A percentile compares a stretch with the other conserved stretches of the same genome.
Evolutionary conservation across 2,888 invertebrate species (phyloP).

Genomic region (Erebia ligea): DNA sequence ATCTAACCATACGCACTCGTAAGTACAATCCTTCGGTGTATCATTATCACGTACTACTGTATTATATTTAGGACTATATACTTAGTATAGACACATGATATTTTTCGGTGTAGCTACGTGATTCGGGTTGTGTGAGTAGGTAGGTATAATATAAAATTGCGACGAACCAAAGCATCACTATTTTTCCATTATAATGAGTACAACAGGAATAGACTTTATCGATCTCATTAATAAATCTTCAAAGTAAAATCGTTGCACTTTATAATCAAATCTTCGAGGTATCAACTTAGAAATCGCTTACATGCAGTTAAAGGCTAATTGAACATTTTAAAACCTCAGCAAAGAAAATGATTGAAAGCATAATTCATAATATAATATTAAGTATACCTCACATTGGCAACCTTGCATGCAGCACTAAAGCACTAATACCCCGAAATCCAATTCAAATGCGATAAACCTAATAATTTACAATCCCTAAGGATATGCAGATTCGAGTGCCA

Average conservation of each 20-base stretch:
- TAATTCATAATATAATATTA: no score
- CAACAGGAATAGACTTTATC: background rate
- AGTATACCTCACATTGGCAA: background rate
- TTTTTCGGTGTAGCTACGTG: conserved; percentile 9
- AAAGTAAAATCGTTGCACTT: background rate
- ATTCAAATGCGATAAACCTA: conserved; percentile 17
- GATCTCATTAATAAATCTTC: background rate
- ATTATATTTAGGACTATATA: background rate
- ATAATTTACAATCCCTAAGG: conserved; percentile 23
- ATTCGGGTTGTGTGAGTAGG: background rate
- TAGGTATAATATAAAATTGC: background rate
- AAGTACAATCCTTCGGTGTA: background rate
- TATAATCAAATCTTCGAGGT: background rate
- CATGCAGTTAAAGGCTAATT: no score
- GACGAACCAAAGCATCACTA: background rate
- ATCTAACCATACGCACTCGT: background rate
- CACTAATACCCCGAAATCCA: conserved; percentile 10
- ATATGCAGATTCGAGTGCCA: conserved; percentile 21
- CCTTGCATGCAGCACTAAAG: background rate
- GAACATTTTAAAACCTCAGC: no score
- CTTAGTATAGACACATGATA: conserved; percentile 3
- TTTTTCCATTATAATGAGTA: background rate
- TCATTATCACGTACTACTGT: conserved; percentile 15
- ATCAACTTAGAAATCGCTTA: no score
- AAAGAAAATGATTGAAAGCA: no score